Evolutionary conservation across 1,140 invertebrate species (phyloP).

Genomic region (Brachionus plicatilis): DNA sequence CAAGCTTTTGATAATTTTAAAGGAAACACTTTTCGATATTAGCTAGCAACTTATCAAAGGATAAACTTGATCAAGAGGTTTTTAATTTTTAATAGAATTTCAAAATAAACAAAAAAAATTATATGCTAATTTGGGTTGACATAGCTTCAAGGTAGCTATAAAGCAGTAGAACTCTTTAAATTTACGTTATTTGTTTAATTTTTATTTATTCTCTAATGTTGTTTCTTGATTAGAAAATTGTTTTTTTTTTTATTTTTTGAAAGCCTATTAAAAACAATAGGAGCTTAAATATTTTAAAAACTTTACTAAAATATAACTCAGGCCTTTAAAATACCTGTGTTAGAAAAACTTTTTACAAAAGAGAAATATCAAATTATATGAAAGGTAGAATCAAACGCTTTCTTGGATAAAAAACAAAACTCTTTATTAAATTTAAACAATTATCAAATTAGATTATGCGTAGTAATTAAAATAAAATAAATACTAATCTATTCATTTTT

Average conservation of each 20-base stretch:
- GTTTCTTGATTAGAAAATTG: not conserved
- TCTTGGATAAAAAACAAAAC: not conserved
- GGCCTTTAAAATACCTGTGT: not conserved
- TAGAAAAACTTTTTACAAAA: not conserved
- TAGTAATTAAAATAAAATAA: too few species aligned
- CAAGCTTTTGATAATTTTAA: not conserved
- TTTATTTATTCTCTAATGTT: not conserved
- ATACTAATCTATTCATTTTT: too few species aligned
- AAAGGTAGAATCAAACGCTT: not conserved
- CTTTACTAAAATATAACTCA: not conserved
- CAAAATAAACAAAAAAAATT: not conserved
- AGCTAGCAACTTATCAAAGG: not conserved
- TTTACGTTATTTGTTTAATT: not conserved
- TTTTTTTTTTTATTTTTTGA: not conserved
- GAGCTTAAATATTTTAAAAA: not conserved
- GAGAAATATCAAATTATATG: not conserved
- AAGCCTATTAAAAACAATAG: not conserved
- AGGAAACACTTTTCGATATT: not conserved
- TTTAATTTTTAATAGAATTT: not conserved
- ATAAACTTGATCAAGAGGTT: not conserved
- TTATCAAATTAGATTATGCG: too few species aligned
- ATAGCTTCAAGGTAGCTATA: not conserved
- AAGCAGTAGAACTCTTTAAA: not conserved
- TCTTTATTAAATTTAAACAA: not conserved
- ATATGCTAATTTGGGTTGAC: not conserved